Evolutionary conservation across 2,888 invertebrate genomes (phyloP).

Genomic region (Xylota sylvarum): DNA sequence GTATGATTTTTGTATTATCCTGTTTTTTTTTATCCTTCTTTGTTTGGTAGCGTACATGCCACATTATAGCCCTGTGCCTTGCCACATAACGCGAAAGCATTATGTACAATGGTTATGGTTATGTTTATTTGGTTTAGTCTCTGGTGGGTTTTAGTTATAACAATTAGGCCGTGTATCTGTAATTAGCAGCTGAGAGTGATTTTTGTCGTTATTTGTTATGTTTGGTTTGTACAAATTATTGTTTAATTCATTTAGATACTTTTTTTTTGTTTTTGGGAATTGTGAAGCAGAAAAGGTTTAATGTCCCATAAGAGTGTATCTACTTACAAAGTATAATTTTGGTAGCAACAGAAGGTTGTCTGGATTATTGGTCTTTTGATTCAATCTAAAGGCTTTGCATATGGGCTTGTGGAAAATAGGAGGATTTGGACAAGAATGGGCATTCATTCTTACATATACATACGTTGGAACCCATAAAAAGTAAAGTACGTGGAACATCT

Average conservation of each 20-base stretch:
- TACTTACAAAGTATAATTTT: no score
- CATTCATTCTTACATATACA: no score
- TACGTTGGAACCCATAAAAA: no score
- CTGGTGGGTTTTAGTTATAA: conserved; percentile 45
- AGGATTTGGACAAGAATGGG: no score
- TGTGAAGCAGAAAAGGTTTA: background rate
- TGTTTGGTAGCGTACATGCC: conserved; percentile 28
- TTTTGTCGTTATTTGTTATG: conserved; percentile 17
- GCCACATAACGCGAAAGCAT: conserved; percentile 53
- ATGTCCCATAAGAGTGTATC: no score
- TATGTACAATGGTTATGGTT: conserved; percentile 44
- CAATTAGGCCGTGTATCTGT: conserved; percentile 38
- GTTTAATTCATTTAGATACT: background rate
- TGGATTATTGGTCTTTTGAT: no score
- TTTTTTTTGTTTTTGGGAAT: background rate
- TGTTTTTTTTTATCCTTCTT: background rate
- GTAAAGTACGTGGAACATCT: no score
- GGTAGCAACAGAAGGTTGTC: no score
- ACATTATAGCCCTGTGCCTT: conserved; percentile 40
- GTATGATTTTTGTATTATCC: conserved; percentile 4
- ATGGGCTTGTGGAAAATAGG: no score
- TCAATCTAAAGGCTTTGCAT: no score
- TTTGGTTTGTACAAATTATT: background rate
- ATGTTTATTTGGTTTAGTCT: conserved; percentile 39
- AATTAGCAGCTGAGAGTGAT: conserved; percentile 43